Conservation (phyloP, 2,888 invertebrate species). For the Drosophila imparisetae region DNA sequence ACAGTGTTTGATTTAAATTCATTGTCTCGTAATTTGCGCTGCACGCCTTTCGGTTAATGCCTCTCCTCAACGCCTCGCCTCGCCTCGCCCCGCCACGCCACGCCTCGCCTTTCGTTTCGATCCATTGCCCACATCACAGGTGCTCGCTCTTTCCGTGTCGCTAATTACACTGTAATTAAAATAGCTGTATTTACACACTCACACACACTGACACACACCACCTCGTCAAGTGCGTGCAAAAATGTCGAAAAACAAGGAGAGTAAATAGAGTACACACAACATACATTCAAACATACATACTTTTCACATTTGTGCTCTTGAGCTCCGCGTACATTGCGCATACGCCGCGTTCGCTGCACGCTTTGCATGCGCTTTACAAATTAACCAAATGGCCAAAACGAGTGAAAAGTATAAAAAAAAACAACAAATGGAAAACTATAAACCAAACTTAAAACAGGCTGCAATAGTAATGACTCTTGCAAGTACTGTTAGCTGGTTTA, state of each 20-base stretch:
- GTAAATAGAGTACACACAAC: slow-evolving; percentile 40
- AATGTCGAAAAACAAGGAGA: slow-evolving; percentile 54
- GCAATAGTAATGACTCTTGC: slow-evolving; percentile 53
- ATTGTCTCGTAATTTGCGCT: slow-evolving; percentile 73
- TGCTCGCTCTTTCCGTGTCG: slow-evolving; percentile 64
- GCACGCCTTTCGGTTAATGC: slow-evolving; percentile 56
- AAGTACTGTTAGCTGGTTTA: slow-evolving; percentile 10
- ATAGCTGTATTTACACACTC: slow-evolving; percentile 72
- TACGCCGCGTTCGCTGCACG: slow-evolving; percentile 15
- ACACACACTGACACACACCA: slow-evolving; percentile 22
- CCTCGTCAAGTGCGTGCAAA: slow-evolving; percentile 67
- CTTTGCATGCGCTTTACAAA: slow-evolving; percentile 72
- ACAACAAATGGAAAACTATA: slow-evolving; percentile 16
- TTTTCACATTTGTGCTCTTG: slow-evolving; percentile 44
- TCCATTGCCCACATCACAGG: slow-evolving; percentile 48
- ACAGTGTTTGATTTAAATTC: slow-evolving; percentile 81
- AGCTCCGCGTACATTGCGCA: slow-evolving; percentile 54
- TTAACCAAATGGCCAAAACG: slow-evolving; percentile 62
- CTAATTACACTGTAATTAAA: slow-evolving; percentile 82
- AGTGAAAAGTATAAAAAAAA: not conserved
- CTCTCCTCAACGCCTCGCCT: not conserved
- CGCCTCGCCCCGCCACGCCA: slow-evolving; percentile 1
- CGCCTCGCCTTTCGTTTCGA: not conserved
- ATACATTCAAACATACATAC: slow-evolving; percentile 27
- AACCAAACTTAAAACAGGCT: slow-evolving; percentile 37